phyloP scores from a whole-genome alignment of 1,140 invertebrate species.

The Drosophila lacertosa region DNA sequence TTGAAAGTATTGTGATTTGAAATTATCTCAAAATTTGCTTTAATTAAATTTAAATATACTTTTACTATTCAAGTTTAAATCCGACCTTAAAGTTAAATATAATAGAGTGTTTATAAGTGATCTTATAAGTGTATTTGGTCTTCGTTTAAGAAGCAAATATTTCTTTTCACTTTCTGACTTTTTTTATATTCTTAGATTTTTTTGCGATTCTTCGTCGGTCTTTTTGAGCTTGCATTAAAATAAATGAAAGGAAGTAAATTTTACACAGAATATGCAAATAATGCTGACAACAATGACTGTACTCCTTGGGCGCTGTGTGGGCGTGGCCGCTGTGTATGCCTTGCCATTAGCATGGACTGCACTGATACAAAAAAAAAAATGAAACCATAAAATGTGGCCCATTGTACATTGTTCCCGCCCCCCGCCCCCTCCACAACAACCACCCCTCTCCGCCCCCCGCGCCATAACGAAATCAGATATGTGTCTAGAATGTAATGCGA shows the following conservation, averaged over 20 bases:
- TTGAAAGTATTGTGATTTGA: no score
- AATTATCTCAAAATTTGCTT: no score
- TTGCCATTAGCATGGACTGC: constrained; percentile 65
- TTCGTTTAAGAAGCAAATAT: background rate
- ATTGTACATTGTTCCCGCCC: constrained; percentile 40
- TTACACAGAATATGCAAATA: constrained; percentile 79
- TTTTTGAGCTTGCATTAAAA: constrained; percentile 59
- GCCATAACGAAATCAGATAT: constrained; percentile 60
- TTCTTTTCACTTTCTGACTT: background rate
- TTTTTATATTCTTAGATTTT: constrained; percentile 7
- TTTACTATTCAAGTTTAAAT: no score
- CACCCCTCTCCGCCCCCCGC: no score
- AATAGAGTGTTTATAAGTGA: background rate
- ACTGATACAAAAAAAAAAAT: constrained; percentile 61
- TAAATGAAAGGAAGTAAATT: constrained; percentile 71
- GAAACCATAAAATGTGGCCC: constrained; percentile 47
- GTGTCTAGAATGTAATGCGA: constrained; percentile 44
- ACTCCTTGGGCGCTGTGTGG: constrained; percentile 19
- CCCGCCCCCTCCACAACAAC: no score
- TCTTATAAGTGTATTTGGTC: background rate
- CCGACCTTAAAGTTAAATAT: no score
- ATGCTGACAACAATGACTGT: constrained; percentile 75
- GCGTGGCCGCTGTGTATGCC: constrained; percentile 35
- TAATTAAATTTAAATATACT: no score
- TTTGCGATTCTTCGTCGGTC: constrained; percentile 20